These are phyloP conservation scores for Coptotermes formosanus DNA, from an alignment of 1,140 invertebrate genomes.

Conservation along the genomic window DNA sequence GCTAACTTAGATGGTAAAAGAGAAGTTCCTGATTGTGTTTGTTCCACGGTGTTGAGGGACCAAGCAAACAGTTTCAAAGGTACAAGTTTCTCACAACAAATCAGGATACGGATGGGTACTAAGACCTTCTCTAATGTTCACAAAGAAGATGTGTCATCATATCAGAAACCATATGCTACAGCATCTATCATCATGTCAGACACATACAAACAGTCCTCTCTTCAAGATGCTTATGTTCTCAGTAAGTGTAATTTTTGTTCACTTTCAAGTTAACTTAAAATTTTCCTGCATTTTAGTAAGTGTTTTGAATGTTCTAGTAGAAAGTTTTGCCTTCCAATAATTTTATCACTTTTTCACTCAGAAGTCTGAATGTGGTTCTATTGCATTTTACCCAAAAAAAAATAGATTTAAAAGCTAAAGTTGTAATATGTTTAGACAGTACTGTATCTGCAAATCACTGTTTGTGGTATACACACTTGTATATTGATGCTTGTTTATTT, in stretches of 20 bases:
- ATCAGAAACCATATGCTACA: not conserved
- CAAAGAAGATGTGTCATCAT: not conserved
- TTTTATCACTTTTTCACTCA: too few species aligned
- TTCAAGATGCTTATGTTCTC: conserved; percentile 52
- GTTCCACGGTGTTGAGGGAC: not conserved
- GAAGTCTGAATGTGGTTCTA: too few species aligned
- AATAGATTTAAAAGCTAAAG: too few species aligned
- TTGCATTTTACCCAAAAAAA: too few species aligned
- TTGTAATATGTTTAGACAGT: too few species aligned
- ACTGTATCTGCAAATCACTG: too few species aligned
- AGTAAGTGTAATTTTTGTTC: conserved; percentile 44
- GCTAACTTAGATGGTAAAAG: not conserved
- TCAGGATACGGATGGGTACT: not conserved
- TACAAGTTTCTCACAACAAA: not conserved
- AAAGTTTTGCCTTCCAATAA: too few species aligned
- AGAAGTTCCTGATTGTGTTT: not conserved
- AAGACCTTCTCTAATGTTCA: not conserved
- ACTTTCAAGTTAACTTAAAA: not conserved
- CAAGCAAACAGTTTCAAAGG: not conserved
- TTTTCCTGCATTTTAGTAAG: too few species aligned
- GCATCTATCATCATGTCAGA: not conserved
- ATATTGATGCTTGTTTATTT: too few species aligned
- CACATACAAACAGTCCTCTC: conserved; percentile 41
- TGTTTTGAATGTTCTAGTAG: too few species aligned
- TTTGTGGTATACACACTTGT: too few species aligned